phyloP scores from a whole-genome alignment of 2,113 vertebrate genomes.

The Alectura lathami region DNA sequence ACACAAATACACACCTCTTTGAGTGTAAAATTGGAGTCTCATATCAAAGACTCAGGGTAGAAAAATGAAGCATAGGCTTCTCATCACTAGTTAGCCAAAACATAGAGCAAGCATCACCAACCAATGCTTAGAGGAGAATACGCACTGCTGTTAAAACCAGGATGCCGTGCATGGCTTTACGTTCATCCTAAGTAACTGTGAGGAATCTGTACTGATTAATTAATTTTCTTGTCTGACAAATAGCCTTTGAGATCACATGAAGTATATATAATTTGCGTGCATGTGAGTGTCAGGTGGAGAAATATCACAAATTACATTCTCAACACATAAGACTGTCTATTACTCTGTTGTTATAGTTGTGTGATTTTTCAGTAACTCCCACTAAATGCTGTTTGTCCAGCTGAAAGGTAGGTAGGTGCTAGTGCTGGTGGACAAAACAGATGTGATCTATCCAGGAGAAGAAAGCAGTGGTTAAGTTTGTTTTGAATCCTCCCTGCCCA shows the following conservation, averaged over 20 bases:
- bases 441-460: neutral
- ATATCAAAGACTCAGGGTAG: neutral
- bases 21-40: neutral
- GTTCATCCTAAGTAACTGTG: neutral
- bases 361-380: neutral
- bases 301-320: neutral
- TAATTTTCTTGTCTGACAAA: slow-evolving; percentile 23
- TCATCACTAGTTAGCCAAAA: neutral
- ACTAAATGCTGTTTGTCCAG: neutral
- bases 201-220: neutral
- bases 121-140: neutral
- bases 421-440: neutral
- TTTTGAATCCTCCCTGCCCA: neutral
- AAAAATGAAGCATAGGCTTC: neutral
- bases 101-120: neutral
- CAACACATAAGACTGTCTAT: neutral
- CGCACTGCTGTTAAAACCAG: neutral
- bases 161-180: neutral
- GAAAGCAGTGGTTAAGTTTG: neutral
- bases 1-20: neutral
- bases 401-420: neutral
- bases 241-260: neutral
- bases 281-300: neutral
- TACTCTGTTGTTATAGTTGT: neutral
- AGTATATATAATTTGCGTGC: neutral